Evolutionary conservation across 2,888 invertebrate genomes (phyloP).

Genomic region (Parnassius glacialis): DNA sequence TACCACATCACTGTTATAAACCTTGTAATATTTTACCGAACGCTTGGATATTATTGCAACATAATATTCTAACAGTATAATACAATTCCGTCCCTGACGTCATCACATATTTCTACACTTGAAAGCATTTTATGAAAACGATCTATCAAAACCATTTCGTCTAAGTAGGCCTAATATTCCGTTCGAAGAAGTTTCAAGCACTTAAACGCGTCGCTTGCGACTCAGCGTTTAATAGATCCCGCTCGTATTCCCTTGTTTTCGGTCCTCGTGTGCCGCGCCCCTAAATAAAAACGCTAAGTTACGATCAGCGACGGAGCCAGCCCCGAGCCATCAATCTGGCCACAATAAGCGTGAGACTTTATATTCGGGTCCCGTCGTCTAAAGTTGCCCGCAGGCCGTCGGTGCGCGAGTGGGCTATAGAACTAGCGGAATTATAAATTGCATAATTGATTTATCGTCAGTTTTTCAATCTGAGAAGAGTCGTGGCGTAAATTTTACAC

Average conservation of each 20-base stretch:
- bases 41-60: too few species aligned
- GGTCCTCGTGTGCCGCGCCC: not conserved
- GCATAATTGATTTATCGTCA: too few species aligned
- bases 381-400: slow-evolving; percentile 23
- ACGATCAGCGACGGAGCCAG: slow-evolving; percentile 13
- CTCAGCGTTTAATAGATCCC: slow-evolving; percentile 1
- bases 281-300: slow-evolving; percentile 11
- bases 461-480: too few species aligned
- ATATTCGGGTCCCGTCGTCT: slow-evolving; percentile 30
- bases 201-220: slow-evolving; percentile 5
- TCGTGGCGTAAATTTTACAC: too few species aligned
- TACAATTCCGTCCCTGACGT: too few species aligned
- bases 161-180: not conserved
- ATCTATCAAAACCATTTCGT: not conserved
- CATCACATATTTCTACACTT: too few species aligned
- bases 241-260: slow-evolving; percentile 3
- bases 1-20: too few species aligned
- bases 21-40: too few species aligned
- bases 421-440: not conserved
- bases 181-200: not conserved
- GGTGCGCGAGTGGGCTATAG: not conserved
- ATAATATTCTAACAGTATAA: too few species aligned
- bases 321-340: slow-evolving; percentile 26
- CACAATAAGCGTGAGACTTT: slow-evolving; percentile 31
- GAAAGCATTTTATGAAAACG: too few species aligned